Base-by-base conservation (phyloP, 37 sponge, comb jelly and placozoan species). In the Axinella damicornis region DNA sequence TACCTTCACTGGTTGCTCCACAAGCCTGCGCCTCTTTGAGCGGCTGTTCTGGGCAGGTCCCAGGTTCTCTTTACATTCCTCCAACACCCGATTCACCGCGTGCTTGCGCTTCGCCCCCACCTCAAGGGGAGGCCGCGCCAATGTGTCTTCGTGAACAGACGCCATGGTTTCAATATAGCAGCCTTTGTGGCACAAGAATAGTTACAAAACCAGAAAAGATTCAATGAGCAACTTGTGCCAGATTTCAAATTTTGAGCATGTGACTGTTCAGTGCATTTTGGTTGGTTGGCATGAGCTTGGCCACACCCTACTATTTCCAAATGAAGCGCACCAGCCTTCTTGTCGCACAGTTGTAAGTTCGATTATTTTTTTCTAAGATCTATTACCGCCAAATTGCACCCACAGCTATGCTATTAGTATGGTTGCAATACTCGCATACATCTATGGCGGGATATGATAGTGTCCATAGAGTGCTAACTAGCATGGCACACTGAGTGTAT, bases 21-120 rank as follows among this genome's bases (percentile, higher is more conserved):
- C 2, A 20, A 67, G 53, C 69, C 22, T 77, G 5, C 18, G 64
- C 61, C 39, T 60, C 78, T 77, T 77, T 33, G 80, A 5, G 21
- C 34, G 22, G 67, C 20, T 65, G 11, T 35, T 22, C 21, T n/a
- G 5, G 80, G 38, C 14, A 57, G 27, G 53, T n/a, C 32, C 39
- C 16, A 66, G 28, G 33, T 79, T 79, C 65, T 79, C 80, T 19
- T 79, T 79, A 54, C 53, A 28, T 35, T 24, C 46, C 32, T 34
- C 72, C n/a, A 34, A 14, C n/a, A 17, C 33, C 16, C 17, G 58
- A 59, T 56, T 21, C 17, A 19, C 34, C 12, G 68, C 18, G 19
- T 66, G 68, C 55, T 64, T 79, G 2, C 80, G 65, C 31, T 79
- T 79, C 11, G 32, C 25, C 68, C 31, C 32, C 25, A 56, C 54